Evolutionary conservation across 1,140 invertebrate genomes (phyloP), one percentile per base, ranked within the genome.

Genomic region (Caenorhabditis brenneri): DNA sequence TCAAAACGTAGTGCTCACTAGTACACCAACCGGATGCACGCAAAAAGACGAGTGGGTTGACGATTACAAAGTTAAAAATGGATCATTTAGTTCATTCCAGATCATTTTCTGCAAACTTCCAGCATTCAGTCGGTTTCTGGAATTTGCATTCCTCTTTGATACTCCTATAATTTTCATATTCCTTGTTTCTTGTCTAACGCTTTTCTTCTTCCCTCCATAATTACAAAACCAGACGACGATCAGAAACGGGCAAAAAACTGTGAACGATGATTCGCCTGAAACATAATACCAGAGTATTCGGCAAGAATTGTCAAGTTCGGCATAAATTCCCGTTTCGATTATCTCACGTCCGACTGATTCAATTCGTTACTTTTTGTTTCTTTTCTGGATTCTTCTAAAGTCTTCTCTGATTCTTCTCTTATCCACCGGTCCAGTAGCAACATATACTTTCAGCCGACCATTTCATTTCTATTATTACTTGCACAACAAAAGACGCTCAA

Each of bases 241-340:
- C 65, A 74, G 65, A 74, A 74, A 74, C 58, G 31, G 58, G 15
- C 39, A 74, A 74, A 74, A 74, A 42, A 74, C 65, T 42, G 65
- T 42, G 65, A 74, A 42, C 36, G 33, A 74, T 31, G n/a, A 74
- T 74, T 74, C 15, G 65, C 65, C 36, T 74, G 65, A 74, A 74
- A 74, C 65, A 74, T 74, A 74, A 74, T 74, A 74, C 65, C 29
- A 74, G 65, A 74, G 65, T 74, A 74, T 74, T 74, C 65, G 58
- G 65, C 65, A 74, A 74, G 65, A 74, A 74, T 74, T 74, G 33
- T 74, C 65, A 74, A 74, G 65, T 74, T 74, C 65, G 65, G 36
- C 65, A 74, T 74, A 42, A 39, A 74, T 74, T 74, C 65, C 65
- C 65, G 65, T 74, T 74, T 74, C 33, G 65, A 74, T 74, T 74